Percentiles rank a stretch among this genome's conserved stretches.
phyloP scores from a whole-genome alignment of 2,113 vertebrate species.

The Centropristis striata region DNA sequence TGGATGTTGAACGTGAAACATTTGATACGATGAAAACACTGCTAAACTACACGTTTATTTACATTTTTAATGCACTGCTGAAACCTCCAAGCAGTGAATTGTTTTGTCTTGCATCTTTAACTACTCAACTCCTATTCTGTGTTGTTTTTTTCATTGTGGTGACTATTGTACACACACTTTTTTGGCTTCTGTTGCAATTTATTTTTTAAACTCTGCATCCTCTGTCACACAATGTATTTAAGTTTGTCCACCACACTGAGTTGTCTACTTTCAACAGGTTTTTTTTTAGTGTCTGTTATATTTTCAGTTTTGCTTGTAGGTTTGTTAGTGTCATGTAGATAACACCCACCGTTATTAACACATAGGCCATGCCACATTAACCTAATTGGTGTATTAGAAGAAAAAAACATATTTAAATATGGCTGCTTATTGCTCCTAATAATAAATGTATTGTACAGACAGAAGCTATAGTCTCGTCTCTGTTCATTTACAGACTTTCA shows the following conservation, averaged over 20 bases:
- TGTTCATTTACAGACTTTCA: neutral
- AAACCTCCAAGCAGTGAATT: neutral
- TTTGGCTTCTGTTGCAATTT: neutral
- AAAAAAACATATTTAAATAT: conserved; percentile 72
- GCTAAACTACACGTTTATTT: neutral
- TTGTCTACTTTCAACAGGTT: neutral
- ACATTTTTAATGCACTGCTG: conserved; percentile 16
- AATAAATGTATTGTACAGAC: conserved; percentile 81
- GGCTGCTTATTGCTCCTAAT: conserved; percentile 77
- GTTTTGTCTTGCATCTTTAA: neutral
- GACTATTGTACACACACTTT: neutral
- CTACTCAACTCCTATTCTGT: neutral
- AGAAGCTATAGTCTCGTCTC: conserved; percentile 9
- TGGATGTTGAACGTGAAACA: neutral
- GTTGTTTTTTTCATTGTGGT: neutral
- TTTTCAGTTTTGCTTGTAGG: conserved; percentile 70
- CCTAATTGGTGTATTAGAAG: conserved; percentile 76
- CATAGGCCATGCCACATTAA: conserved; percentile 64
- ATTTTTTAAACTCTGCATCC: neutral
- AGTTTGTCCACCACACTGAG: conserved; percentile 23
- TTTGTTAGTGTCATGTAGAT: conserved; percentile 77
- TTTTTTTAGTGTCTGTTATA: conserved; percentile 17
- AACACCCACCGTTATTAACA: conserved; percentile 66
- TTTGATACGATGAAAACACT: neutral
- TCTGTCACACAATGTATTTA: conserved; percentile 7